A percentile compares a stretch with the other conserved stretches of the same genome.
phyloP scores from a whole-genome alignment of 2,888 invertebrate species.

The Galerucella calmariensis region DNA sequence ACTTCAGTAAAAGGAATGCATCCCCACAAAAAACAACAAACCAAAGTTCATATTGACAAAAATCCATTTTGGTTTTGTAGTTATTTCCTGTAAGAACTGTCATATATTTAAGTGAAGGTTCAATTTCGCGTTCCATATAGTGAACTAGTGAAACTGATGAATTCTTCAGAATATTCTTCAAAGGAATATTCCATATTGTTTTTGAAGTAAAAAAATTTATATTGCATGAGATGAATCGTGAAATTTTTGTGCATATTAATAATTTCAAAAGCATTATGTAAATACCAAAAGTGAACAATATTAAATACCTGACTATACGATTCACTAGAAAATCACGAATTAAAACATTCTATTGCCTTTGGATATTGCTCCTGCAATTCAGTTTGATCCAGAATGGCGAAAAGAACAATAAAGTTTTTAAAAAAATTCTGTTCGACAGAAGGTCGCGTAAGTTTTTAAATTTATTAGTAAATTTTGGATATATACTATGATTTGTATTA shows the following conservation, averaged over 20 bases:
- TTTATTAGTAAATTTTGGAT: background rate
- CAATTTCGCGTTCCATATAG: no score
- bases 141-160: background rate
- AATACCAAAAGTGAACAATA: background rate
- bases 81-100: no score
- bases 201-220: background rate
- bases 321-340: background rate
- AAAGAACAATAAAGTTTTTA: background rate
- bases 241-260: conserved; percentile 1
- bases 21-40: no score
- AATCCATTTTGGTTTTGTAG: no score
- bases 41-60: no score
- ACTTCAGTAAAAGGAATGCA: no score
- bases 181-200: background rate
- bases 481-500: background rate
- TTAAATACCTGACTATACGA: background rate
- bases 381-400: background rate
- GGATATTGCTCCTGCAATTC: background rate
- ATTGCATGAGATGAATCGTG: background rate
- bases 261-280: background rate
- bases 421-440: background rate
- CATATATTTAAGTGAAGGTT: no score
- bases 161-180: background rate
- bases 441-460: background rate
- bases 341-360: background rate